phyloP scores from a whole-genome alignment of 2,888 invertebrate species.

The Lasioglossum vierecki region DNA sequence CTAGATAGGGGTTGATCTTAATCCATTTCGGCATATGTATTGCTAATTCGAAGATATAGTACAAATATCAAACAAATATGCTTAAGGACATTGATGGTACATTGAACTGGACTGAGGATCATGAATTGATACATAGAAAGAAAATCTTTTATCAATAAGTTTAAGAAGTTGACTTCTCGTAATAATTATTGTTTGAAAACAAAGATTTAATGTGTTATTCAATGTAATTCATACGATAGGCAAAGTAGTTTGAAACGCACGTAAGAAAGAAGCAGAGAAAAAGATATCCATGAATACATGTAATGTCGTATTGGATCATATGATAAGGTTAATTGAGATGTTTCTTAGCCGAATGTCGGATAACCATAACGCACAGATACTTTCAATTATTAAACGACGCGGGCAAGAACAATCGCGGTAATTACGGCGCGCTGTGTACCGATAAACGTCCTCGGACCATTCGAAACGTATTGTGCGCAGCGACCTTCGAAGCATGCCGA shows the following conservation, averaged over 20 bases:
- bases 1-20: background rate
- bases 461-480: slow-evolving; percentile 32
- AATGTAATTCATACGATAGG: too few species aligned
- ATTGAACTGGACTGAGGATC: too few species aligned
- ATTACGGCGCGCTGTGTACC: slow-evolving; percentile 5
- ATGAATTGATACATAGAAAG: too few species aligned
- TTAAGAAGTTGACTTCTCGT: too few species aligned
- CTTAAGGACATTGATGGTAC: background rate
- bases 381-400: background rate
- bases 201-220: too few species aligned
- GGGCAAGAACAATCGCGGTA: slow-evolving; percentile 30
- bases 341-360: background rate
- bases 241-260: too few species aligned
- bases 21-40: background rate
- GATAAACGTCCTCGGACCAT: slow-evolving; percentile 25
- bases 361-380: background rate
- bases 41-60: too few species aligned
- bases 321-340: background rate
- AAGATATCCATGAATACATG: too few species aligned
- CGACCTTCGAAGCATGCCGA: slow-evolving; percentile 53
- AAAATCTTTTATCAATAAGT: too few species aligned
- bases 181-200: too few species aligned
- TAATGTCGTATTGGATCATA: background rate
- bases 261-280: too few species aligned
- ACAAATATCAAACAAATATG: background rate